Conservation (phyloP, 37 sponge, comb jelly and placozoan genomes). For the Tethya wilhelma region DNA sequence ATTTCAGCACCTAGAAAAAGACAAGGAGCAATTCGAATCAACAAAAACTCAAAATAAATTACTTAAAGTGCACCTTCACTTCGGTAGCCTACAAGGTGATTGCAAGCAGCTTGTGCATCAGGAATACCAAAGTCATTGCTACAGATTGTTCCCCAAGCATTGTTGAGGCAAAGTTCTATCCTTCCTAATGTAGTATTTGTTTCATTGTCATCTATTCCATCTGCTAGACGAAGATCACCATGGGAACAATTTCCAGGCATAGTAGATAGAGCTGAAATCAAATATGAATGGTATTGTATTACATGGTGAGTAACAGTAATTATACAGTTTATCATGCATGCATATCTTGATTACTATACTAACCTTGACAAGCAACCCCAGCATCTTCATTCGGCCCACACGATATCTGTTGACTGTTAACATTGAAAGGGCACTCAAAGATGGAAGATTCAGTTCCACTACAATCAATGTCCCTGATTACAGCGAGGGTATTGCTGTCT, state of each 20-base stretch:
- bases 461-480: slow-evolving; percentile 18
- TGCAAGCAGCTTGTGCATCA: slow-evolving; percentile 1
- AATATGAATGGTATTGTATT: neutral
- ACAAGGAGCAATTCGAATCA: too few relatives aligned
- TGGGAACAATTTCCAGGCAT: neutral
- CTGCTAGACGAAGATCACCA: neutral
- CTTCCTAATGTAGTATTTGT: neutral
- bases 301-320: neutral
- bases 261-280: neutral
- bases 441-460: slow-evolving; percentile 27
- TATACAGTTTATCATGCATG: neutral
- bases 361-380: slow-evolving; percentile 34
- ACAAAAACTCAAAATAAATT: too few relatives aligned
- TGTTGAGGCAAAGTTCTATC: neutral
- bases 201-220: neutral
- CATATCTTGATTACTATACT: neutral
- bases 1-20: neutral
- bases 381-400: slow-evolving; percentile 43
- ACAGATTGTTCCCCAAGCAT: slow-evolving; percentile 4
- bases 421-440: slow-evolving; percentile 16
- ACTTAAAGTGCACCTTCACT: too few relatives aligned
- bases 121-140: neutral
- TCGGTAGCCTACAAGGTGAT: neutral
- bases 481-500: neutral
- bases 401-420: neutral